Conservation (phyloP, 2,113 vertebrate species). For the Ciconia maguari region DNA sequence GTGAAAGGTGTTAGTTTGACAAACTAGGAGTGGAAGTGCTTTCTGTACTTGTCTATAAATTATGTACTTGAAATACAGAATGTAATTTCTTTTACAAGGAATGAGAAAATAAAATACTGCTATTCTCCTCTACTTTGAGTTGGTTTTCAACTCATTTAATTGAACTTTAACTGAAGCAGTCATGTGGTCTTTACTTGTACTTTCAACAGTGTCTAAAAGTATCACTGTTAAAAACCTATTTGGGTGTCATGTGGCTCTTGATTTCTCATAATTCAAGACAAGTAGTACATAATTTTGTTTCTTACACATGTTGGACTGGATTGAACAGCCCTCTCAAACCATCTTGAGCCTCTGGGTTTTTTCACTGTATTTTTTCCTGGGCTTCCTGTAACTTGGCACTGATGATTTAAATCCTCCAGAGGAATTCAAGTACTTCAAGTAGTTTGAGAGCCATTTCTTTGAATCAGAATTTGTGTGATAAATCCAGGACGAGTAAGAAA, state of each 20-base stretch:
- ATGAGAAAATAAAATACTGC: background rate
- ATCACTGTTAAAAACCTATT: background rate
- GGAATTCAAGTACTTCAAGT: slow-evolving; percentile 32
- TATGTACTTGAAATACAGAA: background rate
- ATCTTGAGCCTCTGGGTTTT: background rate
- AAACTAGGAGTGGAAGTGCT: background rate
- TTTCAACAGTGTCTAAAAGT: slow-evolving; percentile 28
- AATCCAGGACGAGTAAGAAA: slow-evolving; percentile 6
- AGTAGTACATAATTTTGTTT: background rate
- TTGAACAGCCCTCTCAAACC: background rate
- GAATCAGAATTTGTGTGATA: slow-evolving; percentile 2
- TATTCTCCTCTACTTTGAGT: background rate
- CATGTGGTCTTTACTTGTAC: background rate
- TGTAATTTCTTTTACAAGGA: background rate
- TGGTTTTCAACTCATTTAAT: slow-evolving; percentile 21
- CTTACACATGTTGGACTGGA: background rate
- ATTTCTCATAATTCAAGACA: background rate
- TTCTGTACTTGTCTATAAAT: background rate
- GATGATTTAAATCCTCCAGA: slow-evolving; percentile 9
- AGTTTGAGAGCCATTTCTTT: background rate
- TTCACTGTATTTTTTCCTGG: background rate
- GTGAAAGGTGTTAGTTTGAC: background rate
- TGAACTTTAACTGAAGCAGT: slow-evolving; percentile 25
- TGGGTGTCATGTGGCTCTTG: background rate
- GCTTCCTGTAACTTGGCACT: background rate